Evolutionary conservation across 2,797 vertebrate genomes (phyloP).

Genomic region (Zalophus californianus): DNA sequence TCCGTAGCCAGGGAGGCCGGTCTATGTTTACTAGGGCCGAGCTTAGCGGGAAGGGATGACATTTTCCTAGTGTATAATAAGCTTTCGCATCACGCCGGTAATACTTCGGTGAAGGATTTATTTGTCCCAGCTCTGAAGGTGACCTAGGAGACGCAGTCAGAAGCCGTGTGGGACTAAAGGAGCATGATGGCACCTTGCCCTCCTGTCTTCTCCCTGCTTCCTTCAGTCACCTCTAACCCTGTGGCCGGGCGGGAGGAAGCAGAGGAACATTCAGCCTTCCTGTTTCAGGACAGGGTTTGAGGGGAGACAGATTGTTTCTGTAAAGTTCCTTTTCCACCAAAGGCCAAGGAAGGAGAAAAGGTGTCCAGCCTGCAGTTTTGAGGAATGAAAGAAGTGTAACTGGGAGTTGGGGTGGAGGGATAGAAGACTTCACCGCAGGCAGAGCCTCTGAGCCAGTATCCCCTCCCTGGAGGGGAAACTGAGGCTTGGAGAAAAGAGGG

Average conservation of each 20-base stretch:
- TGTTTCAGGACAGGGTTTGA: background rate
- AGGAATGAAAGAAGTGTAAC: background rate
- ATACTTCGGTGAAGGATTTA: background rate
- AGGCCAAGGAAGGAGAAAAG: background rate
- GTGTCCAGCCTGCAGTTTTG: background rate
- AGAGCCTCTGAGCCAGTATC: background rate
- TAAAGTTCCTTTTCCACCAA: background rate
- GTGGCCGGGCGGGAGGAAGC: background rate
- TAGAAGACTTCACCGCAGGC: fast-evolving
- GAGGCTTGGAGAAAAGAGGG: background rate
- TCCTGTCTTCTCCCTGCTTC: background rate
- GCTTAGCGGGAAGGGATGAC: background rate
- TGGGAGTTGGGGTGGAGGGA: background rate
- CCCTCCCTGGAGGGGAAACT: background rate
- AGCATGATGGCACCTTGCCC: background rate
- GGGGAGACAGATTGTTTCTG: background rate
- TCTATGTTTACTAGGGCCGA: background rate
- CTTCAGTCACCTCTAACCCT: background rate
- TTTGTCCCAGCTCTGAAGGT: constrained; percentile 10
- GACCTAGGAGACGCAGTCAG: background rate
- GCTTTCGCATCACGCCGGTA: background rate
- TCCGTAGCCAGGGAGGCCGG: background rate
- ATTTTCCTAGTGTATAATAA: background rate
- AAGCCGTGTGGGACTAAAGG: background rate
- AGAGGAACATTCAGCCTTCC: background rate